Evolutionary conservation across 2,797 vertebrate genomes (phyloP).

Genomic region (Borostomias antarcticus): DNA sequence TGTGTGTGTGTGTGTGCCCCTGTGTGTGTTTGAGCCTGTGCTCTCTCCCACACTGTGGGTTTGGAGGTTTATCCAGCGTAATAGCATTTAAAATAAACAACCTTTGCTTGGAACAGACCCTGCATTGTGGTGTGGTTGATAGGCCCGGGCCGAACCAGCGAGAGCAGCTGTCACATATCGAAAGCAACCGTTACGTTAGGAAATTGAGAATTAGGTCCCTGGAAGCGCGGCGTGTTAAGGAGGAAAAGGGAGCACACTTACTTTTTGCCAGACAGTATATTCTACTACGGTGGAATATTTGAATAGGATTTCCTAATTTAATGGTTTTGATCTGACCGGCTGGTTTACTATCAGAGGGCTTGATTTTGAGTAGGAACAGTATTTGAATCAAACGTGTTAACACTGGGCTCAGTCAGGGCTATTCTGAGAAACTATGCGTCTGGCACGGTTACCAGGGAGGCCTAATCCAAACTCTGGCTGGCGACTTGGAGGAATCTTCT

Average conservation of each 20-base stretch:
- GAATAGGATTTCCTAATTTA: too few relatives aligned
- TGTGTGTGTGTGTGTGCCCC: slow-evolving; percentile 11
- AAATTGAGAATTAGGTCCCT: slow-evolving; percentile 65
- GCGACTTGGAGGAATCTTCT: too few relatives aligned
- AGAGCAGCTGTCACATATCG: slow-evolving; percentile 59
- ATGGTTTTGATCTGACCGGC: too few relatives aligned
- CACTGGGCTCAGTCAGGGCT: too few relatives aligned
- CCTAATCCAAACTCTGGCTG: slow-evolving; percentile 36
- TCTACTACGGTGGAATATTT: too few relatives aligned
- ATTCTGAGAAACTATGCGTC: too few relatives aligned
- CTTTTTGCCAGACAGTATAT: too few relatives aligned
- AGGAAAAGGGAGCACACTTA: slow-evolving; percentile 16
- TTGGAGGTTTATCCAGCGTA: slow-evolving; percentile 56
- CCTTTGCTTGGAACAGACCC: slow-evolving; percentile 46
- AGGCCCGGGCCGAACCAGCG: slow-evolving; percentile 34
- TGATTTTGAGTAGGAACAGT: neutral
- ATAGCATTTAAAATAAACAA: slow-evolving; percentile 65
- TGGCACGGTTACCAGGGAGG: too few relatives aligned
- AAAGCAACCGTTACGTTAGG: slow-evolving; percentile 44
- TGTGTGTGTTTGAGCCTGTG: slow-evolving; percentile 1
- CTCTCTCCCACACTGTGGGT: slow-evolving; percentile 43
- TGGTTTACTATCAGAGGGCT: too few relatives aligned
- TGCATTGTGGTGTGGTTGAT: slow-evolving; percentile 57
- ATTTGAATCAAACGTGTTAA: too few relatives aligned
- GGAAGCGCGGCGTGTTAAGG: slow-evolving; percentile 45